Conservation (phyloP, 2,113 vertebrate genomes). For the Petrocephalus microphthalmus region DNA sequence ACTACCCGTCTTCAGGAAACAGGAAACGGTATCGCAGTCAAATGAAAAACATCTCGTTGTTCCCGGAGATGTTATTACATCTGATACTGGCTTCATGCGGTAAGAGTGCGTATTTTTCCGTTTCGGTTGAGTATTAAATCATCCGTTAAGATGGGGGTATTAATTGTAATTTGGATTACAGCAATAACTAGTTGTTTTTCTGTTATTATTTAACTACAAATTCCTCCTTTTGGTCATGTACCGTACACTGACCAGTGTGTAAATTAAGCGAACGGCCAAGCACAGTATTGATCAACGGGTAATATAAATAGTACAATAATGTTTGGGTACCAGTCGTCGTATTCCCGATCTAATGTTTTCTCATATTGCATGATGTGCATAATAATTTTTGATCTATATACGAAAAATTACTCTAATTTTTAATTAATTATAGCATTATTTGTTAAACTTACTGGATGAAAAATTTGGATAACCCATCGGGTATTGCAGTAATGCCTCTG, state of each 20-base stretch:
- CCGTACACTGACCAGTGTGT: not conserved
- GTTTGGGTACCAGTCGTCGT: not conserved
- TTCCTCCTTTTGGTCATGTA: not conserved
- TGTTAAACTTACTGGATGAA: not conserved
- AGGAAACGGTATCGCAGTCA: slow-evolving; percentile 35
- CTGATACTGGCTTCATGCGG: slow-evolving; percentile 75
- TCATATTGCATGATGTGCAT: not conserved
- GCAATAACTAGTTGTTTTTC: not conserved
- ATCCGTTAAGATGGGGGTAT: not conserved
- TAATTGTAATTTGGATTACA: not conserved
- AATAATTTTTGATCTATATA: not conserved
- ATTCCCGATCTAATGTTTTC: not conserved
- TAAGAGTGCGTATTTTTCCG: slow-evolving; percentile 23
- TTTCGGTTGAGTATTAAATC: not conserved
- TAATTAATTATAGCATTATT: not conserved
- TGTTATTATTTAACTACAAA: not conserved
- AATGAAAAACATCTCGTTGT: slow-evolving; percentile 74
- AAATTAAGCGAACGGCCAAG: not conserved
- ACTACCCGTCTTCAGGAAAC: slow-evolving; percentile 60
- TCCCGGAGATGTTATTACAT: slow-evolving; percentile 72
- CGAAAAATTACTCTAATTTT: not conserved
- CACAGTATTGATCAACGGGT: not conserved
- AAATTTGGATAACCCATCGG: not conserved
- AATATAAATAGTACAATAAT: not conserved
- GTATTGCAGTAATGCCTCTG: not conserved